Conservation (phyloP, 64 coral and sea anemone species). For the Platygyra sinensis region DNA sequence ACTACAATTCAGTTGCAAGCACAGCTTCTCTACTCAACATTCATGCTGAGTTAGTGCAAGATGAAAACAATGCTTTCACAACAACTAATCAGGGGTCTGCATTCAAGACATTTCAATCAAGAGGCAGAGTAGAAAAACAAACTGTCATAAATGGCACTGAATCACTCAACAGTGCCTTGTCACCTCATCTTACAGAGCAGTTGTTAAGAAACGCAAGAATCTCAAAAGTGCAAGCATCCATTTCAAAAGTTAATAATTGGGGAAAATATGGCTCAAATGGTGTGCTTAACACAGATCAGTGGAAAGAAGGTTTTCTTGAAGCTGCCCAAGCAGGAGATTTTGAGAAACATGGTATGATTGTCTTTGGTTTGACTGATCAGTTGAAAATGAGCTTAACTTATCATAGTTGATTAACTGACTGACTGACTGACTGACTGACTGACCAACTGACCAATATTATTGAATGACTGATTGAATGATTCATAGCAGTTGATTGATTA, state of each 20-base stretch:
- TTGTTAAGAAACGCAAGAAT: slow-evolving; percentile 24
- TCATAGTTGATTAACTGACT: too few relatives aligned
- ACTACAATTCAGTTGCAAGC: slow-evolving; percentile 92
- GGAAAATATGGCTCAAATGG: slow-evolving; percentile 30
- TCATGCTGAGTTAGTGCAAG: slow-evolving; percentile 30
- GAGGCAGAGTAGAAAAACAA: neutral
- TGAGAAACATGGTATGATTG: slow-evolving; percentile 60
- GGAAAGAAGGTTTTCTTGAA: slow-evolving; percentile 42
- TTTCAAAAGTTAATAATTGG: slow-evolving; percentile 81
- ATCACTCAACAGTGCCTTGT: neutral
- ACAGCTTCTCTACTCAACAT: slow-evolving; percentile 78
- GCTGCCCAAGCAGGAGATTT: slow-evolving; percentile 71
- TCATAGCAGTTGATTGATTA: too few relatives aligned
- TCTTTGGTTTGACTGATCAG: neutral
- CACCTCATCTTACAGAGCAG: neutral
- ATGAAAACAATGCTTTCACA: slow-evolving; percentile 38
- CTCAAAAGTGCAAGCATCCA: slow-evolving; percentile 56
- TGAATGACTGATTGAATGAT: too few relatives aligned
- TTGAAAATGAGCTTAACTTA: too few relatives aligned
- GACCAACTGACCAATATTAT: too few relatives aligned
- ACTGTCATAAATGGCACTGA: slow-evolving; percentile 7
- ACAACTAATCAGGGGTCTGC: neutral
- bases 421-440: too few relatives aligned
- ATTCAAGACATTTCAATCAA: neutral
- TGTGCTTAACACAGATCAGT: slow-evolving; percentile 9